These are phyloP conservation scores for Hemitrygon akajei DNA, from an alignment of 2,797 vertebrate species.

Conservation along the genomic window DNA sequence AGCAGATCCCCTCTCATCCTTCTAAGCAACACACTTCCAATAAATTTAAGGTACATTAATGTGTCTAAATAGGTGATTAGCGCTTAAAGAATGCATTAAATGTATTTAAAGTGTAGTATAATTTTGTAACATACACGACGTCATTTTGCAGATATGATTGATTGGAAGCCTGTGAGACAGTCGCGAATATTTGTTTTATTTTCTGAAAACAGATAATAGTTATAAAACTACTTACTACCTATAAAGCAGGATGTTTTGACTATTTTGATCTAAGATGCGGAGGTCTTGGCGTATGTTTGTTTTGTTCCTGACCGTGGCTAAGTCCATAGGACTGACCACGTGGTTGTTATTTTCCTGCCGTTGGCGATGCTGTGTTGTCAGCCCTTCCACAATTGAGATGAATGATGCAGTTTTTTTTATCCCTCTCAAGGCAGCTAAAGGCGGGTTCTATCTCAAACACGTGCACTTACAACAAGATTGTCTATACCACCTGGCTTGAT, in stretches of 20 bases:
- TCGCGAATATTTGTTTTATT: neutral
- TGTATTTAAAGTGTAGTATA: too few species aligned
- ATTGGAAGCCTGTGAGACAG: neutral
- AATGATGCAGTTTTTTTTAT: neutral
- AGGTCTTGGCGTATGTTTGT: neutral
- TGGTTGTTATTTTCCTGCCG: neutral
- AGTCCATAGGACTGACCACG: neutral
- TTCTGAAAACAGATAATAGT: neutral
- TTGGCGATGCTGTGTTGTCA: slow-evolving; percentile 12
- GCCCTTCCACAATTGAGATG: slow-evolving; percentile 21
- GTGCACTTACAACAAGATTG: slow-evolving; percentile 54
- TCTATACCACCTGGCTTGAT: slow-evolving; percentile 53
- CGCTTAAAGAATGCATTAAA: neutral
- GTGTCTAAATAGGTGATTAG: neutral
- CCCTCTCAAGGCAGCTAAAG: slow-evolving; percentile 37
- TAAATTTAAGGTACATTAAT: neutral
- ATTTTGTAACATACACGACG: too few species aligned
- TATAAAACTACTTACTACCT: neutral
- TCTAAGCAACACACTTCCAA: neutral
- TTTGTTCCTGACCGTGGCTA: neutral
- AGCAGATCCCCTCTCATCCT: too few species aligned
- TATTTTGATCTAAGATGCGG: neutral
- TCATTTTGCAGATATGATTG: too few species aligned
- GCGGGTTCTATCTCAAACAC: slow-evolving; percentile 53
- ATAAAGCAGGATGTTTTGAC: too few species aligned